A percentile compares a stretch with the other conserved stretches of the same genome.
Conservation (phyloP, 2,113 vertebrate species). For the Symphodus melops region DNA sequence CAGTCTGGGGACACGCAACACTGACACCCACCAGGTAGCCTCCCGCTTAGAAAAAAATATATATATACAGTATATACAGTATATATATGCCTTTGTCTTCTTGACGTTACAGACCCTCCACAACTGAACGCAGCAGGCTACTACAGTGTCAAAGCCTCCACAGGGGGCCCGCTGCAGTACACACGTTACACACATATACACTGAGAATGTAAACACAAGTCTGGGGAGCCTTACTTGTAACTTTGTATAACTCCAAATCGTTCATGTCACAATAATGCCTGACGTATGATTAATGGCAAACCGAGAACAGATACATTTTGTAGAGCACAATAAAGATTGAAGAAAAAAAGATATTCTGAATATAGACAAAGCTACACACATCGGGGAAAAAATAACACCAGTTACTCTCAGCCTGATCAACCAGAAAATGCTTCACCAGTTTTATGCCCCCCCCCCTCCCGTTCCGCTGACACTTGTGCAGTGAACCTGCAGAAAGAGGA, state of each 20-base stretch:
- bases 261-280: not conserved
- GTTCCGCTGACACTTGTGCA: conserved; percentile 36
- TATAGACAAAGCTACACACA: too few species aligned
- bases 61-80: too few species aligned
- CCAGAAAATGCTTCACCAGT: not conserved
- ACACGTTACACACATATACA: conserved; percentile 18
- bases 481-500: conserved; percentile 39
- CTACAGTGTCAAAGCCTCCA: conserved; percentile 52
- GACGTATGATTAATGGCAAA: too few species aligned
- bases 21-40: conserved; percentile 46
- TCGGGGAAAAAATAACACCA: not conserved
- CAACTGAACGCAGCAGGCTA: conserved; percentile 49
- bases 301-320: not conserved
- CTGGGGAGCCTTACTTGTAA: not conserved
- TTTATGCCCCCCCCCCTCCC: conserved; percentile 11
- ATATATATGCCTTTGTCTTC: conserved; percentile 79
- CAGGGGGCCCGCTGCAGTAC: conserved; percentile 65
- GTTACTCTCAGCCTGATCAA: conserved; percentile 23
- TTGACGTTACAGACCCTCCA: conserved; percentile 67
- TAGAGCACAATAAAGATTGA: too few species aligned
- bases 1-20: conserved; percentile 42
- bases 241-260: conserved; percentile 9
- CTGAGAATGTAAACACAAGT: conserved; percentile 42
- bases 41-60: conserved; percentile 63
- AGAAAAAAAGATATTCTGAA: too few species aligned